Evolutionary conservation across 1,140 invertebrate genomes (phyloP).

Genomic region (Vollenhovia emeryi): DNA sequence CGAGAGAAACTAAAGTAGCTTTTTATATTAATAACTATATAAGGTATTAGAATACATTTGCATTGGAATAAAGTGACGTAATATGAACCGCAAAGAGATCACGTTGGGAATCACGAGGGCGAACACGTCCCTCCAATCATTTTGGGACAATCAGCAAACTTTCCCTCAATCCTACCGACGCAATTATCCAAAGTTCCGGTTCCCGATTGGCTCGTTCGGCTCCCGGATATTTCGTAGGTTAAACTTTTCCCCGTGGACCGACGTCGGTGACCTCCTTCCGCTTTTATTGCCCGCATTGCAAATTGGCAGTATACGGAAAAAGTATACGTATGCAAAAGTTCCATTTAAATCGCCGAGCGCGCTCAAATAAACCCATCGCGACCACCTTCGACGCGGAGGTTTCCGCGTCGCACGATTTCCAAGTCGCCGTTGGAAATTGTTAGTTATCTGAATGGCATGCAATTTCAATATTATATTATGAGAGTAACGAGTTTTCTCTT

Average conservation of each 20-base stretch:
- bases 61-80: constrained; percentile 3
- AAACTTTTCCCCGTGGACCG: constrained; percentile 54
- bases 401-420: neutral
- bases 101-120: neutral
- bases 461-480: constrained; percentile 40
- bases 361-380: neutral
- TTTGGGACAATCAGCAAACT: constrained; percentile 39
- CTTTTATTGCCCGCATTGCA: constrained; percentile 62
- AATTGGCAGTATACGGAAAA: constrained; percentile 38
- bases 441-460: constrained; percentile 5
- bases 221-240: constrained; percentile 58
- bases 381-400: neutral
- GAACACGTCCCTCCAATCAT: neutral
- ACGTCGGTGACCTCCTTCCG: constrained; percentile 59
- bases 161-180: constrained; percentile 44
- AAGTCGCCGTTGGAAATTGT: constrained; percentile 23
- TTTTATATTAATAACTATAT: neutral
- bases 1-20: neutral
- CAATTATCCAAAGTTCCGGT: constrained; percentile 68
- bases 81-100: neutral
- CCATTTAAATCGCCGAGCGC: constrained; percentile 52
- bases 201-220: constrained; percentile 43
- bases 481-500: constrained; percentile 27
- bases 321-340: constrained; percentile 57
- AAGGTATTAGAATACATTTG: neutral